Evolutionary conservation across 2,888 invertebrate genomes (phyloP), one percentile per base, ranked within the genome.

Genomic region (Eilema griseolum): DNA sequence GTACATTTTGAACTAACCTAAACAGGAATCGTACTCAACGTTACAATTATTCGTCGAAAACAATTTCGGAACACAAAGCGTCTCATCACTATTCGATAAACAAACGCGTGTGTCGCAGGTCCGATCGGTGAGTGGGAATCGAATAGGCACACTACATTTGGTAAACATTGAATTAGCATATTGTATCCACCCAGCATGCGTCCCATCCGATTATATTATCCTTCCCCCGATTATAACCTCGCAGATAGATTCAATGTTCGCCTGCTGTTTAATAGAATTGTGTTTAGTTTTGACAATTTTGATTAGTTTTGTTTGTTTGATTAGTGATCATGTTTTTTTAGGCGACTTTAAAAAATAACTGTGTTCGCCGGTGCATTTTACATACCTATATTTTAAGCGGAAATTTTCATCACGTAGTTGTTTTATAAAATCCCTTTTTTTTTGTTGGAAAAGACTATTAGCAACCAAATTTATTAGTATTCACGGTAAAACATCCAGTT

Each of bases 151-250:
- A 84, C 81, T 83, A 85, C 87, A 89, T 88, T 88, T 84, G 81
- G 82, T 85, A 88, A 88, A 88, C 88, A 88, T 85, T 84, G 85
- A 83, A 89, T 87, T 89, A 87, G 83, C 88, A 87, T 89, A 88
- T 82, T 81, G 79, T 82, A 78, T 80, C 80, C 76, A 77, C 74
- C 70, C 72, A 72, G 83, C 70, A 74, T 75, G 81, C 76, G 79
- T 75, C 78, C 79, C 71, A 83, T 81, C 78, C 82, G 83, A 85
- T 84, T 85, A 83, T 85, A 86, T 87, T 85, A 87, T 85, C 79
- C 83, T 66, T 78, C 76, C 79, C 79, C 77, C 82, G 83, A 86
- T 88, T 87, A 88, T 88, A 83, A 86, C 82, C 75, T 73, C 75
- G 72, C 66, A 75, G 72, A 72, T 74, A 71, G 77, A 81, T 83